Evolutionary conservation across 2,113 vertebrate genomes (phyloP).

Genomic region (Pachycephala philippinensis): DNA sequence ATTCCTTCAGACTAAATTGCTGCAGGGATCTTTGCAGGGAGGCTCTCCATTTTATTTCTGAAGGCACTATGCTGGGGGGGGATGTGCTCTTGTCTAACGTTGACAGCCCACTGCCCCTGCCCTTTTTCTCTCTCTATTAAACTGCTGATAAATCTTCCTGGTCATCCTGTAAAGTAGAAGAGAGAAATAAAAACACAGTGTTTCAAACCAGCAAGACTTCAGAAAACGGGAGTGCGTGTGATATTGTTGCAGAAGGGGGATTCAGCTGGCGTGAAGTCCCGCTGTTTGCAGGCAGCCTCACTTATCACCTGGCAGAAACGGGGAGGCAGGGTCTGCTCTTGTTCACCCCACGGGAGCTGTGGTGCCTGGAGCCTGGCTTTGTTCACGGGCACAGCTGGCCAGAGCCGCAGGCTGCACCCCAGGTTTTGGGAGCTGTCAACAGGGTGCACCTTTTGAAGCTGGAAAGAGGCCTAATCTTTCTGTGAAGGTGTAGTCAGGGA

Average conservation of each 20-base stretch:
- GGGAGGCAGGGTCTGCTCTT: neutral
- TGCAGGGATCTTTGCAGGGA: neutral
- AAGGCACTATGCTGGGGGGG: neutral
- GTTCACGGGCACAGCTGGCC: neutral
- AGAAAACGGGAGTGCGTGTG: neutral
- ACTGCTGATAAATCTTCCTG: neutral
- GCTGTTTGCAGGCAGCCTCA: neutral
- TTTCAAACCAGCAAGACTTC: neutral
- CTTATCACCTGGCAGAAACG: rapidly evolving
- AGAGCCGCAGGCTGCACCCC: neutral
- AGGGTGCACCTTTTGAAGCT: neutral
- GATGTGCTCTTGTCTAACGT: rapidly evolving
- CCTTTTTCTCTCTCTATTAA: neutral
- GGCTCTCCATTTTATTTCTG: neutral
- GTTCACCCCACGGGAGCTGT: rapidly evolving
- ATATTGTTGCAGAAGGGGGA: neutral
- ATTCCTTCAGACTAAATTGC: neutral
- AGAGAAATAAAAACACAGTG: neutral
- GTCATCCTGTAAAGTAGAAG: neutral
- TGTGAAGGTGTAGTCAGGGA: neutral
- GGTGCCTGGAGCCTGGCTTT: neutral
- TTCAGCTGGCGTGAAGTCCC: neutral
- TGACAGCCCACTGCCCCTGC: neutral
- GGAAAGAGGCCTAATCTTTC: neutral
- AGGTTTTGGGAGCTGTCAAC: neutral